These are phyloP conservation scores for Agonopterix subpropinquella DNA, from an alignment of 2,888 invertebrate species.

Conservation along the genomic window DNA sequence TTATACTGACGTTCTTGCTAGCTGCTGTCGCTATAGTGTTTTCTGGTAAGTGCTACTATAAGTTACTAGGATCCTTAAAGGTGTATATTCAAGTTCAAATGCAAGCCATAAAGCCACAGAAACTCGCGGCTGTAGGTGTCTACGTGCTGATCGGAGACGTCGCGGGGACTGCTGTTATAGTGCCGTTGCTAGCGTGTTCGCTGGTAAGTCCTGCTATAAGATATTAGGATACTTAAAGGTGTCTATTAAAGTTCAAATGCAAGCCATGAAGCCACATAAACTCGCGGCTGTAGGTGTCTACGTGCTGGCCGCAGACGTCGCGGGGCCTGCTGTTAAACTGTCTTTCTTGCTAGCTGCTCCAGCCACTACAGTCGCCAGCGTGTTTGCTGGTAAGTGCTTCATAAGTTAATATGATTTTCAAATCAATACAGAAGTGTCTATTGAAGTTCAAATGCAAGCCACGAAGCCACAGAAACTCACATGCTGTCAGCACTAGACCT, in stretches of 20 bases:
- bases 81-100: too few species aligned
- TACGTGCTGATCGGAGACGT: constrained; percentile 93
- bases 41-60: too few species aligned
- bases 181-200: constrained; percentile 95
- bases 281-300: constrained; percentile 53
- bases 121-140: constrained; percentile 93
- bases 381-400: constrained; percentile 85
- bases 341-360: constrained; percentile 93
- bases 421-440: too few species aligned
- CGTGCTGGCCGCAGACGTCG: constrained; percentile 89
- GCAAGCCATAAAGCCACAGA: too few species aligned
- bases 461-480: too few species aligned
- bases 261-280: too few species aligned
- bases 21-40: too few species aligned
- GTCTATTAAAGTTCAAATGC: too few species aligned
- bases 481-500: constrained; percentile 87
- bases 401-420: not conserved
- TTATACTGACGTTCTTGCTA: too few species aligned
- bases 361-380: constrained; percentile 33
- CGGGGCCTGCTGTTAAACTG: constrained; percentile 91
- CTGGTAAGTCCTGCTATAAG: constrained; percentile 75
- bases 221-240: not conserved
- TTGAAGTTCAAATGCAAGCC: too few species aligned
- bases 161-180: constrained; percentile 90
- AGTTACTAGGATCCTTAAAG: too few species aligned